phyloP scores from a whole-genome alignment of 1,140 invertebrate genomes.

The Zaprionus capensis region DNA sequence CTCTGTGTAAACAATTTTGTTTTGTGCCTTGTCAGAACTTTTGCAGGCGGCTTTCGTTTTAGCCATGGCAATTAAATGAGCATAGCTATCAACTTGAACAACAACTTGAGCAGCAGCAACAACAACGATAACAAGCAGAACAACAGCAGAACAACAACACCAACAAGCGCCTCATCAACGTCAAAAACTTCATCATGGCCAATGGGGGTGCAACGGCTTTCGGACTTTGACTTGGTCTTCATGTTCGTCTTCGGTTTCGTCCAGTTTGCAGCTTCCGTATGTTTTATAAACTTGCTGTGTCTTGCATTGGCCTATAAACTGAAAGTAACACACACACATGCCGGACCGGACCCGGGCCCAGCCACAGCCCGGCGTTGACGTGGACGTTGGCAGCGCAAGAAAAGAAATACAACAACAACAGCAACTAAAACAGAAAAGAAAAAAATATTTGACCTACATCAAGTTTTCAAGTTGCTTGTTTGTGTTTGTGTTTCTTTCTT shows the following conservation, averaged over 20 bases:
- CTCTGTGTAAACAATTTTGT: slow-evolving; percentile 27
- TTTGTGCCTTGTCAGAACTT: slow-evolving; percentile 50
- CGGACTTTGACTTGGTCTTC: slow-evolving; percentile 1
- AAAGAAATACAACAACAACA: slow-evolving; percentile 34
- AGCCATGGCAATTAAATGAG: slow-evolving; percentile 62
- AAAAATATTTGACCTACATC: slow-evolving; percentile 78
- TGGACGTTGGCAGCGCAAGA: slow-evolving; percentile 37
- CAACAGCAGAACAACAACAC: slow-evolving; percentile 14
- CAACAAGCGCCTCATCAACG: slow-evolving; percentile 47
- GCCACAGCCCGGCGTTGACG: slow-evolving; percentile 31
- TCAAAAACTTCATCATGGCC: slow-evolving; percentile 53
- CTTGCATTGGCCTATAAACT: slow-evolving; percentile 78
- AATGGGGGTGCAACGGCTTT: slow-evolving; percentile 43
- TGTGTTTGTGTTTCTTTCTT: slow-evolving; percentile 64
- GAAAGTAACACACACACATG: slow-evolving; percentile 53
- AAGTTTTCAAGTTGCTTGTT: slow-evolving; percentile 82
- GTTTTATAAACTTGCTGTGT: slow-evolving; percentile 66
- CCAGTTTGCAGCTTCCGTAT: slow-evolving; percentile 50
- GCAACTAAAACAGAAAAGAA: slow-evolving; percentile 6
- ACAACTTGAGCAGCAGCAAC: slow-evolving; percentile 9
- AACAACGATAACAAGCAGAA: slow-evolving; percentile 17
- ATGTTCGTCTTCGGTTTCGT: slow-evolving; percentile 34
- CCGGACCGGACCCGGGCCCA: slow-evolving; percentile 21
- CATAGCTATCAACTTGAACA: slow-evolving; percentile 47
- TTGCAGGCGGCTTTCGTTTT: slow-evolving; percentile 42